Conservation (phyloP, 2,797 vertebrate genomes). For the Chiloscyllium punctatum region DNA sequence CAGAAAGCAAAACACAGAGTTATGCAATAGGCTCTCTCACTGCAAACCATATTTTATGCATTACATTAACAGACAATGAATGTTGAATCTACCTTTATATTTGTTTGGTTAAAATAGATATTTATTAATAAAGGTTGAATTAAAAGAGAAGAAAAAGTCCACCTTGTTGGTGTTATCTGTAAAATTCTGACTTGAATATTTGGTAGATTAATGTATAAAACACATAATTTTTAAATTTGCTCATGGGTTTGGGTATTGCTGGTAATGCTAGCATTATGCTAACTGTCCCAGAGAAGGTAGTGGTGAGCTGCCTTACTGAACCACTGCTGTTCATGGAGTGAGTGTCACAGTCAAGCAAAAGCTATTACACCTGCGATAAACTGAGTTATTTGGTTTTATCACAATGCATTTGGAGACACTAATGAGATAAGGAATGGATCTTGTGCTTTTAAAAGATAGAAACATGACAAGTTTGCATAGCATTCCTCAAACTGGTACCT, state of each 20-base stretch:
- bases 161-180: background rate
- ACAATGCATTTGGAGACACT: background rate
- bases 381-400: background rate
- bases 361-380: background rate
- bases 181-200: background rate
- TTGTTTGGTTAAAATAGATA: background rate
- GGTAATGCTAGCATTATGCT: no score
- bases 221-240: no score
- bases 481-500: background rate
- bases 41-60: background rate
- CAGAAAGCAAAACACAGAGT: background rate
- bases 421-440: background rate
- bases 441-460: background rate
- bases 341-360: background rate
- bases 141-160: background rate
- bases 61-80: background rate
- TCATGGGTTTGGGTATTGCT: no score
- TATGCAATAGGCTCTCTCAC: background rate
- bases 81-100: background rate
- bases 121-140: background rate
- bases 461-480: background rate
- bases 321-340: no score
- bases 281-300: no score
- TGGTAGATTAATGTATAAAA: background rate
- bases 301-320: no score